A percentile compares a stretch with the other conserved stretches of the same genome.
These are phyloP conservation scores for Drosophila yakuba DNA, from an alignment of 1,140 invertebrate genomes.

Conservation along the genomic window DNA sequence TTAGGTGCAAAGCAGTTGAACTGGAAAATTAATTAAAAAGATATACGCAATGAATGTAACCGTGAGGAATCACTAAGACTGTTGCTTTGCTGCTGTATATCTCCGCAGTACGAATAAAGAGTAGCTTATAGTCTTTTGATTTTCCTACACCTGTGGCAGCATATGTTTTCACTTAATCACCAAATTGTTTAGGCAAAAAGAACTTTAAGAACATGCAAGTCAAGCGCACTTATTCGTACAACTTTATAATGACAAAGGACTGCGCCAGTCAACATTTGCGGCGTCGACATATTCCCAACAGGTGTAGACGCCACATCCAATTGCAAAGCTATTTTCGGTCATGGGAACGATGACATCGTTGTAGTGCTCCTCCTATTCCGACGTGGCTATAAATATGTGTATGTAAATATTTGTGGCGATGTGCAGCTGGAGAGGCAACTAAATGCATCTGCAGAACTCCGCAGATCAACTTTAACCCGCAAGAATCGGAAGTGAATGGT, in stretches of 20 bases:
- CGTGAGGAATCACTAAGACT: too few species aligned
- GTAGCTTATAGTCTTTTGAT: too few species aligned
- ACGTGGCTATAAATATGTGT: conserved; percentile 59
- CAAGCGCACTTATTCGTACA: conserved; percentile 6
- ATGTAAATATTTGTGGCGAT: neutral
- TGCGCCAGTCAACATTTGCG: neutral
- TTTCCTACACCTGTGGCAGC: neutral
- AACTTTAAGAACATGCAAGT: neutral
- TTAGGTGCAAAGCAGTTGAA: too few species aligned
- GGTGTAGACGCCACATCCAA: conserved; percentile 67
- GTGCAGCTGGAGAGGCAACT: conserved; percentile 22
- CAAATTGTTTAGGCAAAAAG: neutral
- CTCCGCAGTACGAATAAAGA: too few species aligned
- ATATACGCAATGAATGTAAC: too few species aligned
- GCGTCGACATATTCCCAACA: conserved; percentile 66
- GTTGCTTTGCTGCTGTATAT: too few species aligned
- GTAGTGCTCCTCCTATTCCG: neutral
- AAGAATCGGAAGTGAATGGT: conserved; percentile 22
- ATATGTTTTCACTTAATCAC: conserved; percentile 5
- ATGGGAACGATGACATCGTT: conserved; percentile 33
- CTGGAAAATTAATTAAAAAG: too few species aligned
- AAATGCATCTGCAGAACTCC: conserved; percentile 40
- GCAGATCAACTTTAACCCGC: conserved; percentile 32
- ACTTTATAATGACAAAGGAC: conserved; percentile 29
- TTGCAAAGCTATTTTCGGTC: conserved; percentile 48